Percentiles rank a stretch among this genome's conserved stretches.
Conservation (phyloP, 1,140 invertebrate species). For the Patella vulgata region DNA sequence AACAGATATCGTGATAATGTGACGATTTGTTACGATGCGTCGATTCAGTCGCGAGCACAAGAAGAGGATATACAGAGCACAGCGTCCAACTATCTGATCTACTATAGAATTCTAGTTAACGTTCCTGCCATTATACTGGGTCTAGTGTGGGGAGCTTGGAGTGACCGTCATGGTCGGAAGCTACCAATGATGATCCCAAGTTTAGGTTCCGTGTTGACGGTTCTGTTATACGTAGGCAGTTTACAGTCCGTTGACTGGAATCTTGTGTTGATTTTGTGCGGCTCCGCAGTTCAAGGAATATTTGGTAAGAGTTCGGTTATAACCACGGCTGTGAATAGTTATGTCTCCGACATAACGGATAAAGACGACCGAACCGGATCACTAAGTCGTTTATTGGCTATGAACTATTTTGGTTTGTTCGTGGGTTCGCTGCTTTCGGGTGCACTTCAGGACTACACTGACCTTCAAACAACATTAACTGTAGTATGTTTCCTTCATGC, state of each 20-base stretch:
- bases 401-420: constrained; percentile 65
- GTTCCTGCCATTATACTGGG: constrained; percentile 61
- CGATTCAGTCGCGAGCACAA: constrained; percentile 11
- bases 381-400: constrained; percentile 59
- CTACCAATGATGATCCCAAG: constrained; percentile 63
- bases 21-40: constrained; percentile 32
- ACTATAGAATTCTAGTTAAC: constrained; percentile 60
- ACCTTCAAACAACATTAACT: constrained; percentile 49
- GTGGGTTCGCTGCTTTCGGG: constrained; percentile 59
- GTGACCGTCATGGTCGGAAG: constrained; percentile 62
- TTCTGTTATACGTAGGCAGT: constrained; percentile 57
- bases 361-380: constrained; percentile 51
- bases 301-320: constrained; percentile 64
- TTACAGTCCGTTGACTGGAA: constrained; percentile 22
- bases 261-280: constrained; percentile 53
- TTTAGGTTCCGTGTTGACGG: constrained; percentile 56
- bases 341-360: constrained; percentile 57
- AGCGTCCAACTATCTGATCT: constrained; percentile 55
- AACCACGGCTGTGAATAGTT: constrained; percentile 65
- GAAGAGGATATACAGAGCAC: constrained; percentile 52
- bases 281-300: constrained; percentile 52
- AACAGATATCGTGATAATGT: constrained; percentile 37
- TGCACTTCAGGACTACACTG: constrained; percentile 45
- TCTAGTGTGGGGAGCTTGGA: constrained; percentile 65
- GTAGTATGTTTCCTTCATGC: constrained; percentile 46